Percentiles rank a stretch among this genome's conserved stretches.
phyloP scores from a whole-genome alignment of 2,797 vertebrate genomes.

The Eutrigla gurnardus region DNA sequence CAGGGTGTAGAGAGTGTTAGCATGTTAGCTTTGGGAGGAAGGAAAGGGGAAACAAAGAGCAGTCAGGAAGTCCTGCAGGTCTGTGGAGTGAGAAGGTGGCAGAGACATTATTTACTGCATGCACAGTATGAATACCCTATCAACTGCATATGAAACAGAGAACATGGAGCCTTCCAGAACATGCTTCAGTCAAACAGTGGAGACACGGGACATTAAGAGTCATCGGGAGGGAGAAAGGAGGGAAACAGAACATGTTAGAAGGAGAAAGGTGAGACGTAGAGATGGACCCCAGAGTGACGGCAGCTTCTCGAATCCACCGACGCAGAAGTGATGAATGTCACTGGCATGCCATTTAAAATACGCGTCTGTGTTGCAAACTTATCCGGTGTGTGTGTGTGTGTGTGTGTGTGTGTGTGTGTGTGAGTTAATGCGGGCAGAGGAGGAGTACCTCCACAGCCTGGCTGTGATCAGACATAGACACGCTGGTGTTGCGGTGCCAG shows the following conservation, averaged over 20 bases:
- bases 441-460: conserved; percentile 92
- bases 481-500: conserved; percentile 97
- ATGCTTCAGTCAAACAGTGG: conserved; percentile 1
- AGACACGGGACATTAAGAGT: conserved; percentile 3
- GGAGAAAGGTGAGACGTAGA: neutral
- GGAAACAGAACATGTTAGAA: conserved; percentile 19
- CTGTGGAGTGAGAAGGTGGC: conserved; percentile 56
- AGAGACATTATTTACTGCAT: conserved; percentile 18
- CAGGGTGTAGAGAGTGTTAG: conserved; percentile 59
- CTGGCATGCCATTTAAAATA: neutral
- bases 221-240: neutral
- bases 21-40: conserved; percentile 53
- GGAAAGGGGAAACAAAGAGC: conserved; percentile 10
- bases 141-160: neutral
- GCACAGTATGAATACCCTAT: conserved; percentile 17
- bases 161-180: neutral
- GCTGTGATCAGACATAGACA: conserved; percentile 96
- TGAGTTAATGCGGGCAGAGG: conserved; percentile 39
- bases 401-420: neutral
- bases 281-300: neutral
- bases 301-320: neutral
- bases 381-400: neutral
- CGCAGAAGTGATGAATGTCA: neutral
- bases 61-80: conserved; percentile 40
- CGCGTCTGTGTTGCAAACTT: neutral